phyloP scores from a whole-genome alignment of 2,113 vertebrate genomes.

The Dinomys branickii region DNA sequence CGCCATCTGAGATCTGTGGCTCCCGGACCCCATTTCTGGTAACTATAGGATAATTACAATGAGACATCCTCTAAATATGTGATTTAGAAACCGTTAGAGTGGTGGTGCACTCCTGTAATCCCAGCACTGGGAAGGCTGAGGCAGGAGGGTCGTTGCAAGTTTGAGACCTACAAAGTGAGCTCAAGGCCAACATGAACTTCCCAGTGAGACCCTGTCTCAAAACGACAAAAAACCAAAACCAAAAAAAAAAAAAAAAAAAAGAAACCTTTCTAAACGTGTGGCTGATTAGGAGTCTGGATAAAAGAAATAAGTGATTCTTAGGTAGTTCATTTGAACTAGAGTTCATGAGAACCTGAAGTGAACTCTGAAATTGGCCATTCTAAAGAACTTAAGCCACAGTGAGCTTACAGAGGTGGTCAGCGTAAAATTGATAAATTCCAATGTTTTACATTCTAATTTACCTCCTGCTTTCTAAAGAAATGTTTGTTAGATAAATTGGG shows the following conservation, averaged over 20 bases:
- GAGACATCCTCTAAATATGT: background rate
- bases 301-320: background rate
- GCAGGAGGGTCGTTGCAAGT: too few species aligned
- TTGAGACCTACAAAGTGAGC: too few species aligned
- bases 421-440: background rate
- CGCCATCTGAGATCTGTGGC: background rate
- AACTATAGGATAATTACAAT: background rate
- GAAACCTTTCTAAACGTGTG: background rate
- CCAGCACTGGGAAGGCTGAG: too few species aligned
- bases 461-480: background rate
- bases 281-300: background rate
- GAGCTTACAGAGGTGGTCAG: background rate
- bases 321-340: background rate
- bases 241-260: background rate
- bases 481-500: background rate
- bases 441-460: constrained; percentile 15
- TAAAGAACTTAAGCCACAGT: background rate
- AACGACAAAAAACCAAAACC: too few species aligned
- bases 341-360: background rate
- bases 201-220: too few species aligned
- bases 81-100: background rate
- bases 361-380: background rate
- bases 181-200: too few species aligned
- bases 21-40: background rate
- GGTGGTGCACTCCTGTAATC: too few species aligned